These are phyloP conservation scores for Cyanoderma ruficeps DNA, from an alignment of 2,113 vertebrate genomes.

Conservation along the genomic window DNA sequence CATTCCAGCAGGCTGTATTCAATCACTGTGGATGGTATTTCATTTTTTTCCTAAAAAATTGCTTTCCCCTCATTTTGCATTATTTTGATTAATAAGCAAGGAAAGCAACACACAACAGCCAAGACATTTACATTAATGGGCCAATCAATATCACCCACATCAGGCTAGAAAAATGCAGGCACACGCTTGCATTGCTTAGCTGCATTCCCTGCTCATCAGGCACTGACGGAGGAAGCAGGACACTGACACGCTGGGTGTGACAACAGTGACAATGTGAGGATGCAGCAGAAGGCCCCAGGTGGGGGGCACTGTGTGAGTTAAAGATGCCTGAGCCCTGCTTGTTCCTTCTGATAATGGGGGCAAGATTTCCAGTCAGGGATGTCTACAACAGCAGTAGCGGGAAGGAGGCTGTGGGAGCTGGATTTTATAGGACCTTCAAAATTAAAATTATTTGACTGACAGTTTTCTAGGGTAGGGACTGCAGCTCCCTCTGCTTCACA, in stretches of 20 bases:
- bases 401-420: not conserved
- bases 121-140: constrained; percentile 18
- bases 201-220: not conserved
- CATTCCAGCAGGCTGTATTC: not conserved
- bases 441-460: not conserved
- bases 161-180: not conserved
- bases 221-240: not conserved
- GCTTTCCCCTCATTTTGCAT: constrained; percentile 5
- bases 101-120: constrained; percentile 10
- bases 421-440: not conserved
- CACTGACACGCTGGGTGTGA: rapidly evolving
- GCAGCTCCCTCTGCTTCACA: not conserved
- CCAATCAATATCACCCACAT: not conserved
- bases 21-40: not conserved
- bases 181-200: not conserved
- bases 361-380: not conserved
- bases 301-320: not conserved
- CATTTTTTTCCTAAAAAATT: not conserved
- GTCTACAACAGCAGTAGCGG: not conserved
- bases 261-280: not conserved
- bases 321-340: not conserved
- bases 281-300: not conserved
- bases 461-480: not conserved
- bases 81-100: constrained; percentile 39
- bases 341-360: not conserved